A percentile compares a stretch with the other conserved stretches of the same genome.
These are phyloP conservation scores for Hemiprocne comata DNA, from an alignment of 2,113 vertebrate species.

Conservation along the genomic window DNA sequence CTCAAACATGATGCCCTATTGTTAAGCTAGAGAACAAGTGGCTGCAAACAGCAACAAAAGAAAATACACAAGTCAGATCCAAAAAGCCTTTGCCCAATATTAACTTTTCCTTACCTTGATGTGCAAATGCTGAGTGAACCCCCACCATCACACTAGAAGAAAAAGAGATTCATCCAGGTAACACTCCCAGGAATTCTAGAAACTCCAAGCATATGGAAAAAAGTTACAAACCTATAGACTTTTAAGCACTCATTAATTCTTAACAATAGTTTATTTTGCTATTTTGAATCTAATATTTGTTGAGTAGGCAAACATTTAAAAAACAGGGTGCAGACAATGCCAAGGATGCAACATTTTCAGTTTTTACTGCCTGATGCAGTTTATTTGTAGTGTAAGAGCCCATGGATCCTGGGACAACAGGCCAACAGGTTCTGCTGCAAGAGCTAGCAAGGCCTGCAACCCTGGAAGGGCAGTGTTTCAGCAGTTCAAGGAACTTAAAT, in stretches of 20 bases:
- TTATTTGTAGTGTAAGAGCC: neutral
- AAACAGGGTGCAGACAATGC: neutral
- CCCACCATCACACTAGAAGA: neutral
- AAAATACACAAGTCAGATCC: fast-evolving
- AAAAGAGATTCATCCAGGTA: neutral
- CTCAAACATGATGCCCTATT: neutral
- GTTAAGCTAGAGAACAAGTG: neutral
- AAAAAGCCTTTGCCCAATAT: neutral
- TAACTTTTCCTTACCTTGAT: neutral
- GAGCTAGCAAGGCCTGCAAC: neutral
- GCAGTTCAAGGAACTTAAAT: neutral
- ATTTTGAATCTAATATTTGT: neutral
- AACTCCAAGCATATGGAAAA: neutral
- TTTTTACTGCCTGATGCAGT: neutral
- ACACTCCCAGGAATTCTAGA: neutral
- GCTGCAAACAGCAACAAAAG: neutral
- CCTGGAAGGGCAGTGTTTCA: neutral
- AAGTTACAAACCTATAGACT: neutral
- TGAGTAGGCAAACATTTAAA: neutral
- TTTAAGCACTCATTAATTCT: neutral
- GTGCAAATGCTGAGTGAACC: neutral
- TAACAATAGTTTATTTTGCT: neutral
- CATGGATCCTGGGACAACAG: neutral
- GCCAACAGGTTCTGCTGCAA: neutral
- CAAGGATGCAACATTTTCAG: neutral